Evolutionary conservation across 2,888 invertebrate species (phyloP).

Genomic region (Julus scanicus): DNA sequence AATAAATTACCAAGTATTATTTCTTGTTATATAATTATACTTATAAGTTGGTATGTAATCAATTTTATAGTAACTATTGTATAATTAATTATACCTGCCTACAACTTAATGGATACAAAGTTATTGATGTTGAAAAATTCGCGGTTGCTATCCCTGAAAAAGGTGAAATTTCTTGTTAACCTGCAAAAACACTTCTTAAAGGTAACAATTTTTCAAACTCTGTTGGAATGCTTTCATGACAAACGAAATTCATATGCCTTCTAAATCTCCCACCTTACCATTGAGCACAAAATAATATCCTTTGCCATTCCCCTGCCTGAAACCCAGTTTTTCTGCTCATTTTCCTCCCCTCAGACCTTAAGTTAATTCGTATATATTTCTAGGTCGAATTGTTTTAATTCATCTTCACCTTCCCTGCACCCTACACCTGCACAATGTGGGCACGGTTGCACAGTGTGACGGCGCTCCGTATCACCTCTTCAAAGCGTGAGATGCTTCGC

Average conservation of each 20-base stretch:
- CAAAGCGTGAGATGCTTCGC: slow-evolving; percentile 28
- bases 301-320: not conserved
- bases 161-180: not conserved
- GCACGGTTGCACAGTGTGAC: slow-evolving; percentile 30
- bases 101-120: not conserved
- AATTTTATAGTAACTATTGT: too few species aligned
- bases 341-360: slow-evolving; percentile 24
- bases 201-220: not conserved
- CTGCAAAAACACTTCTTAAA: not conserved
- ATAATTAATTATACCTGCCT: too few species aligned
- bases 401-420: slow-evolving; percentile 41
- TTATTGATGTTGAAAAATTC: not conserved
- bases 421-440: slow-evolving; percentile 26
- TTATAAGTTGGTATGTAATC: too few species aligned
- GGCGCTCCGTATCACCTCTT: slow-evolving; percentile 38
- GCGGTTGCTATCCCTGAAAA: too few species aligned
- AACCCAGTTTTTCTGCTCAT: slow-evolving; percentile 7
- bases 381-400: slow-evolving; percentile 36
- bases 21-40: too few species aligned
- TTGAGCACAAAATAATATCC: not conserved
- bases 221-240: not conserved
- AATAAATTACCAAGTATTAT: too few species aligned
- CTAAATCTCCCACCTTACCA: not conserved
- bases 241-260: not conserved
- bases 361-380: slow-evolving; percentile 41